A percentile compares a stretch with the other conserved stretches of the same genome.
phyloP scores from a whole-genome alignment of 2,113 vertebrate species.

The Xyrauchen texanus region DNA sequence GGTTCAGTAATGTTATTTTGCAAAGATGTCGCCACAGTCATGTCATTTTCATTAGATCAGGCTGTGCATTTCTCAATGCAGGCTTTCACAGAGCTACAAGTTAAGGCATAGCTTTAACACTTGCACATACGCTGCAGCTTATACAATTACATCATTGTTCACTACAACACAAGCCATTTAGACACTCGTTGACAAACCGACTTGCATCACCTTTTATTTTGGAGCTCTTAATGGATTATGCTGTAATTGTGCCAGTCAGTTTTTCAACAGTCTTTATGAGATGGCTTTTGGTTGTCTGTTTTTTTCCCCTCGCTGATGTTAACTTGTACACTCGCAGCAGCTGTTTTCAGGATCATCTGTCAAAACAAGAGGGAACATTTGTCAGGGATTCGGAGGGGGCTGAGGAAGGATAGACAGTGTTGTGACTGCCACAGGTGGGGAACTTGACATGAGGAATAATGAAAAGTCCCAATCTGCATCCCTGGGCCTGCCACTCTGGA shows the following conservation, averaged over 20 bases:
- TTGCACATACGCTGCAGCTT: conserved; percentile 62
- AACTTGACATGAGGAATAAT: conserved; percentile 62
- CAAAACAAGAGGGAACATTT: conserved; percentile 77
- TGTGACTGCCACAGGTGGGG: conserved; percentile 75
- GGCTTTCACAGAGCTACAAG: conserved; percentile 56
- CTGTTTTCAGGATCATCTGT: conserved; percentile 76
- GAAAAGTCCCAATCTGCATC: conserved; percentile 66
- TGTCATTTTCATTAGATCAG: neutral
- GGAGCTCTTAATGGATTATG: conserved; percentile 82
- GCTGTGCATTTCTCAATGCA: conserved; percentile 50
- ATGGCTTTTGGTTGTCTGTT: conserved; percentile 56
- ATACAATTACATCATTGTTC: conserved; percentile 59
- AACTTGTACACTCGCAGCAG: conserved; percentile 69
- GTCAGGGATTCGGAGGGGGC: conserved; percentile 63
- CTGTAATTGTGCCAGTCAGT: conserved; percentile 74
- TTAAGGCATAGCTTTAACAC: conserved; percentile 65
- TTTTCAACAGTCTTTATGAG: conserved; percentile 66
- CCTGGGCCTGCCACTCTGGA: conserved; percentile 69
- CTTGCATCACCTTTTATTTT: conserved; percentile 68
- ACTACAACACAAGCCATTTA: conserved; percentile 70
- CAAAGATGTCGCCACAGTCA: too few species aligned
- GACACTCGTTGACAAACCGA: conserved; percentile 74
- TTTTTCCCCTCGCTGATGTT: conserved; percentile 43
- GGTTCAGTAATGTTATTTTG: too few species aligned
- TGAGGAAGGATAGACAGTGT: conserved; percentile 63